Evolutionary conservation across 2,888 invertebrate genomes (phyloP).

Genomic region (Tetragonisca angustula): DNA sequence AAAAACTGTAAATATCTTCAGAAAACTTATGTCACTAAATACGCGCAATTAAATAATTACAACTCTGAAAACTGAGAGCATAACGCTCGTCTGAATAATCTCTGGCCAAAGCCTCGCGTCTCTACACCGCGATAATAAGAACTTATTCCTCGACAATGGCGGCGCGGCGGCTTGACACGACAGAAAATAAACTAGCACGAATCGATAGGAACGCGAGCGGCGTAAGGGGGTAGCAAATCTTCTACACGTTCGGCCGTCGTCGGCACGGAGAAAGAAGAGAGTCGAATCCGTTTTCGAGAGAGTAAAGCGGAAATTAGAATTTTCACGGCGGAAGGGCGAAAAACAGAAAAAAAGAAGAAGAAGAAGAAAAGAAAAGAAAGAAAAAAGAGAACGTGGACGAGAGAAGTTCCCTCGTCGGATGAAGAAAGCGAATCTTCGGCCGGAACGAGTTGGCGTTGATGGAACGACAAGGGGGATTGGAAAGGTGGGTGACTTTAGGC

Average conservation of each 20-base stretch:
- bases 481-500: conserved; percentile 60
- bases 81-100: not conserved
- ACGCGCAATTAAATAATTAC: no score
- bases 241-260: not conserved
- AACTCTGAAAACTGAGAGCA: no score
- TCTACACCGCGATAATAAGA: not conserved
- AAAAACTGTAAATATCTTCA: no score
- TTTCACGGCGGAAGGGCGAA: conserved; percentile 35
- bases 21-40: no score
- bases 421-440: conserved; percentile 55
- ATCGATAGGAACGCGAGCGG: not conserved
- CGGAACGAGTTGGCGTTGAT: conserved; percentile 69
- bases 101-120: not conserved
- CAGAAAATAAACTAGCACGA: conserved; percentile 20
- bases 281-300: conserved; percentile 11
- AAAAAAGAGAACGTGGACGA: conserved; percentile 14
- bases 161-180: not conserved
- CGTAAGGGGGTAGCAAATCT: conserved; percentile 11
- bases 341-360: no score
- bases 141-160: not conserved
- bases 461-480: conserved; percentile 58
- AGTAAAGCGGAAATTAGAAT: conserved; percentile 60
- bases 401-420: conserved; percentile 1
- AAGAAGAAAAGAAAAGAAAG: no score
- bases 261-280: not conserved